Evolutionary conservation across 2,888 invertebrate genomes (phyloP).

Genomic region (Hyles lineata): DNA sequence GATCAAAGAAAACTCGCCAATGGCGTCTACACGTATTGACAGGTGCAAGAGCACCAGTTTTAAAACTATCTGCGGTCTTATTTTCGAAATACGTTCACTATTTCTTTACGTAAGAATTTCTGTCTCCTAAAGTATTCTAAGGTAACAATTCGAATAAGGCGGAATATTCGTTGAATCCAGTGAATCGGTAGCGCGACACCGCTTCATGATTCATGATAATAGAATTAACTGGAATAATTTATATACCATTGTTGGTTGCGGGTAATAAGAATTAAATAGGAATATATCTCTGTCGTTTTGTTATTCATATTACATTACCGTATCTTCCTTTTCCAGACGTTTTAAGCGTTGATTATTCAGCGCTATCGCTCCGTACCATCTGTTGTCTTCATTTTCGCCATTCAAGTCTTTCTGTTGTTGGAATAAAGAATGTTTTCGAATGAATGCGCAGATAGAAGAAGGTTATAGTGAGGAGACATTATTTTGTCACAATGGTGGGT

Average conservation of each 20-base stretch:
- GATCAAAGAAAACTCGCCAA: slow-evolving; percentile 38
- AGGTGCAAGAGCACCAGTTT: neutral
- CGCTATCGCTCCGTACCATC: slow-evolving; percentile 79
- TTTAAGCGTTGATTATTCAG: slow-evolving; percentile 85
- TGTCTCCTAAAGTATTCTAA: neutral
- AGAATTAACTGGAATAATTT: slow-evolving; percentile 67
- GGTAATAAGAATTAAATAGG: slow-evolving; percentile 81
- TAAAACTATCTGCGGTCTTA: too few relatives aligned
- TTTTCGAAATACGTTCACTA: too few relatives aligned
- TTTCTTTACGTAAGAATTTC: too few relatives aligned
- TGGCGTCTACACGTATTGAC: neutral
- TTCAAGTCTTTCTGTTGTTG: slow-evolving; percentile 53
- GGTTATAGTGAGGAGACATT: slow-evolving; percentile 79
- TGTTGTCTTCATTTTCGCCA: slow-evolving; percentile 56
- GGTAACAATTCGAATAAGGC: slow-evolving; percentile 11
- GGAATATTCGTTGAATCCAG: slow-evolving; percentile 15
- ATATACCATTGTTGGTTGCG: slow-evolving; percentile 72
- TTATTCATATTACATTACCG: slow-evolving; percentile 84
- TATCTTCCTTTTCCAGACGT: slow-evolving; percentile 85
- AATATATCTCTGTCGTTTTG: slow-evolving; percentile 83
- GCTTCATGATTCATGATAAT: slow-evolving; percentile 55
- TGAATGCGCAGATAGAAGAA: slow-evolving; percentile 55
- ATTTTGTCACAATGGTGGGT: slow-evolving; percentile 84
- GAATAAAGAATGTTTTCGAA: slow-evolving; percentile 66
- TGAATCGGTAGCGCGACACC: slow-evolving; percentile 13